phyloP scores from a whole-genome alignment of 2,888 invertebrate genomes.

The Listrodromus nycthemerus region DNA sequence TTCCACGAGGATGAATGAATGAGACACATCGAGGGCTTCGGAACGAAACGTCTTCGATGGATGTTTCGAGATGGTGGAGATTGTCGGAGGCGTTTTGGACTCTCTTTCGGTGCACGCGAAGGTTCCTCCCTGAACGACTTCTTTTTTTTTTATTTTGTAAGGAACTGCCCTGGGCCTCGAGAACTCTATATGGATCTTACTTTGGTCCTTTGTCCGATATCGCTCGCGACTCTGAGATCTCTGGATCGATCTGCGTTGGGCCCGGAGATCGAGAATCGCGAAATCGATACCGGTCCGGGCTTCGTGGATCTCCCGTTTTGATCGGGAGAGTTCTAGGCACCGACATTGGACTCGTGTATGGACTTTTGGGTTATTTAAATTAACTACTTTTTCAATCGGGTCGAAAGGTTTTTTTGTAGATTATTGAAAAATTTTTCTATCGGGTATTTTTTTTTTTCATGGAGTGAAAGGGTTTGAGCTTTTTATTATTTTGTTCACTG shows the following conservation, averaged over 20 bases:
- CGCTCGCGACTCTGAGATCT: slow-evolving; percentile 52
- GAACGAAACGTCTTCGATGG: slow-evolving; percentile 42
- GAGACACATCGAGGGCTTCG: slow-evolving; percentile 57
- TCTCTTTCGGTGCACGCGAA: slow-evolving; percentile 5
- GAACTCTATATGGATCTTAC: slow-evolving; percentile 29
- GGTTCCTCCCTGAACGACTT: neutral
- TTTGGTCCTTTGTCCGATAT: slow-evolving; percentile 55
- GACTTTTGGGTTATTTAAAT: neutral
- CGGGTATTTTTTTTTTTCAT: neutral
- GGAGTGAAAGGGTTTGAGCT: neutral
- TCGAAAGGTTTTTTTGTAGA: neutral
- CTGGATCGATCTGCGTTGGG: slow-evolving; percentile 51
- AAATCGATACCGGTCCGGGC: slow-evolving; percentile 61
- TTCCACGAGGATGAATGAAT: slow-evolving; percentile 81
- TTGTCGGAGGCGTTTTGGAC: slow-evolving; percentile 26
- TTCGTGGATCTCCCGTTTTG: slow-evolving; percentile 32
- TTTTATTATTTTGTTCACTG: neutral
- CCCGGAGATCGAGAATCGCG: slow-evolving; percentile 42
- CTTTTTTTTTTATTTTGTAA: neutral
- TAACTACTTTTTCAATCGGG: neutral
- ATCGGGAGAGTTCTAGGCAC: neutral
- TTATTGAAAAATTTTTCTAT: neutral
- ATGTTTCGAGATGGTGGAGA: slow-evolving; percentile 45
- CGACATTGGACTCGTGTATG: neutral
- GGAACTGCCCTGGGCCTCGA: slow-evolving; percentile 50